Percentiles rank a stretch among this genome's conserved stretches.
Conservation (phyloP, 2,888 invertebrate species). For the Troilus luridus region DNA sequence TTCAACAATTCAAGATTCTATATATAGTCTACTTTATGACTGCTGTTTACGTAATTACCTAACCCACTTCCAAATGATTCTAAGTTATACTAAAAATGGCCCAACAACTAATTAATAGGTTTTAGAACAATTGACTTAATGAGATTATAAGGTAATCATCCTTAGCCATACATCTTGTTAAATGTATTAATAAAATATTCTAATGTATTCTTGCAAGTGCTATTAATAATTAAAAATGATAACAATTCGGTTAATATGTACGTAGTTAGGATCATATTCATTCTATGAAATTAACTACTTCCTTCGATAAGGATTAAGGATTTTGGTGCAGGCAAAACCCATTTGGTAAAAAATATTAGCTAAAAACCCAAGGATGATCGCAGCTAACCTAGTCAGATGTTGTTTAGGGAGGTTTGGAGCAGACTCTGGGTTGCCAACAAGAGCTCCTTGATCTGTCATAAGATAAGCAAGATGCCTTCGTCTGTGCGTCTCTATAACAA, state of each 20-base stretch:
- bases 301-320: conserved; percentile 38
- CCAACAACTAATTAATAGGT: not conserved
- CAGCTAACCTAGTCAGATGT: conserved; percentile 78
- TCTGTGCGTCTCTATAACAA: conserved; percentile 89
- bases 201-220: not conserved
- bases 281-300: conserved; percentile 23
- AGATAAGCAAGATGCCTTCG: conserved; percentile 93
- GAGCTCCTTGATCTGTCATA: conserved; percentile 96
- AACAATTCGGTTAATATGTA: not conserved
- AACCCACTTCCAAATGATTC: not conserved
- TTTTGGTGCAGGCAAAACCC: conserved; percentile 32
- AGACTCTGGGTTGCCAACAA: conserved; percentile 91
- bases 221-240: conserved; percentile 4
- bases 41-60: too few species aligned
- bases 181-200: conserved; percentile 1
- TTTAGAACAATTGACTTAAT: not conserved
- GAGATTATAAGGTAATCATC: not conserved
- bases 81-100: not conserved
- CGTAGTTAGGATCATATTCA: not conserved
- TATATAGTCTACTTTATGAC: too few species aligned
- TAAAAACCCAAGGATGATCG: conserved; percentile 57
- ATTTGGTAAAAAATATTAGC: conserved; percentile 40
- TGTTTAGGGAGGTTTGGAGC: conserved; percentile 94
- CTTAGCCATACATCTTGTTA: not conserved
- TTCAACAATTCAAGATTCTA: too few species aligned